Evolutionary conservation across 2,888 invertebrate genomes (phyloP), one percentile per base, ranked within the genome.

Genomic region (Hedya salicella): DNA sequence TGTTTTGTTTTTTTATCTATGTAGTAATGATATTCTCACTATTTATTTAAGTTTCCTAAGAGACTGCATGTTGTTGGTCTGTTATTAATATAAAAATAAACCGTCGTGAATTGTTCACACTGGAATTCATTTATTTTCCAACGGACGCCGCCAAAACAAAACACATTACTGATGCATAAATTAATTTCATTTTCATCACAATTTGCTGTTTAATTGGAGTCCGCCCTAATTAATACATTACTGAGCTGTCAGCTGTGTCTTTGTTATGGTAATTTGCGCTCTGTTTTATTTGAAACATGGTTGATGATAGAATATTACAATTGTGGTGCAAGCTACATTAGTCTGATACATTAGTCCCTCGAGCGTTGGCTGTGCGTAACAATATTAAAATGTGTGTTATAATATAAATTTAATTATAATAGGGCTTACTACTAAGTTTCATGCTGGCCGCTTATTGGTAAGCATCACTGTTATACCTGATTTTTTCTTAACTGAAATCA

Each of bases 151-250:
- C 39, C 52, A 49, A 56, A 56, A 63, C 30, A 46, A 46, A 57
- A 42, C 48, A 25, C 25, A 60, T 49, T 25, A 56, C n/a, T 17
- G 6, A 42, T 57, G 56, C 63, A 57, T 59, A 59, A 46, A 65
- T 65, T 52, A 64, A 59, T 64, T 64, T 57, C 30, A 59, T 59
- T 65, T 59, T 65, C 59, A 65, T 65, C 46, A 25, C 59, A 59
- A 65, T 59, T 60, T 53, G 59, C 52, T 63, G 63, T 57, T 62
- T 40, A 53, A 60, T 65, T 65, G 52, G 14, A 59, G 52, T 25
- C 16, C 46, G 39, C 44, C 21, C 59, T 65, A 65, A 65, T 65
- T 65, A 65, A 65, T 65, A 60, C 59, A 60, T 65, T 48, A 60
- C 46, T 1, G 39, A 39, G 44, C 44, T 53, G 52, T 65, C 46